These are phyloP conservation scores for Spea multiplicata DNA, from an alignment of 2,113 vertebrate species.

Conservation along the genomic window DNA sequence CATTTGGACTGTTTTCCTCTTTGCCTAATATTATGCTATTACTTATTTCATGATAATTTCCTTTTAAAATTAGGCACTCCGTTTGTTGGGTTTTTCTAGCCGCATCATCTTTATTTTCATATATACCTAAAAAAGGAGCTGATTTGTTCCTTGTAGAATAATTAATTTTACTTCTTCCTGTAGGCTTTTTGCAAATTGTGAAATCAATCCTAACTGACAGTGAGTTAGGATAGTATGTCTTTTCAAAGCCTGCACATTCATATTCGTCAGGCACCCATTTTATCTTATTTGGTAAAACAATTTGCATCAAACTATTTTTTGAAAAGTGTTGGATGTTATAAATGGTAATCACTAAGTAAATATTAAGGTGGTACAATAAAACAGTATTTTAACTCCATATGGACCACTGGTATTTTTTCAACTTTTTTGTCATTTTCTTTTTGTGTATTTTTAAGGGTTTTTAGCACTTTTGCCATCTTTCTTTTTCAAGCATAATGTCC, in stretches of 20 bases:
- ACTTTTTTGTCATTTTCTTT: too few species aligned
- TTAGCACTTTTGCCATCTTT: too few species aligned
- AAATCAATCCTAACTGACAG: slow-evolving; percentile 46
- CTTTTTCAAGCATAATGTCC: too few species aligned
- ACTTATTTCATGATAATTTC: too few species aligned
- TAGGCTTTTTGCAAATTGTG: slow-evolving; percentile 48
- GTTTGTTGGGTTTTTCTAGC: slow-evolving; percentile 5
- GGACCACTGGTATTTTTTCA: too few species aligned
- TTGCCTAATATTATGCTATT: too few species aligned
- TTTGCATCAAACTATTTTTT: slow-evolving; percentile 25
- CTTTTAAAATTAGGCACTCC: background rate
- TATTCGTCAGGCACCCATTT: slow-evolving; percentile 35
- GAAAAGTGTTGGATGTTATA: background rate
- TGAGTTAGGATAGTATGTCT: slow-evolving; percentile 40
- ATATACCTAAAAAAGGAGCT: slow-evolving; percentile 23
- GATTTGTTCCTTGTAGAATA: slow-evolving; percentile 38
- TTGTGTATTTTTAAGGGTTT: too few species aligned
- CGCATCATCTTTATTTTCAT: slow-evolving; percentile 12
- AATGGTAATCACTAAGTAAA: too few species aligned
- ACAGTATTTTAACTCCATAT: too few species aligned
- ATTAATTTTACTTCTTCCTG: slow-evolving; percentile 48
- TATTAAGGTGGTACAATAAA: too few species aligned
- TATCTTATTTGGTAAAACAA: slow-evolving; percentile 36
- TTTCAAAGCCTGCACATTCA: slow-evolving; percentile 32
- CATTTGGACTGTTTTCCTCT: too few species aligned